These are phyloP conservation scores for Autographa pulchrina DNA, from an alignment of 2,888 invertebrate species.

Conservation along the genomic window DNA sequence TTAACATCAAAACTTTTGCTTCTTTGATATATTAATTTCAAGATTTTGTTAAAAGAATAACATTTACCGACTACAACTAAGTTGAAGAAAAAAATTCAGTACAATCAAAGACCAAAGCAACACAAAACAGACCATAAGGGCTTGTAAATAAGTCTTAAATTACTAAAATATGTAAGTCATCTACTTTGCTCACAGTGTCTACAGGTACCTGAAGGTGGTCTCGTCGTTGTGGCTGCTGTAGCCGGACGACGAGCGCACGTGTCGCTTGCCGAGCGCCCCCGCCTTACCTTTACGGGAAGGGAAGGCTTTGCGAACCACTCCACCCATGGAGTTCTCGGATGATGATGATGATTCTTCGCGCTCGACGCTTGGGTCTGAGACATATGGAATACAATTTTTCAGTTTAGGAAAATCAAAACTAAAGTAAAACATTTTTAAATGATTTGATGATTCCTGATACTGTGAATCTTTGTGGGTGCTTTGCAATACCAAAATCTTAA, in stretches of 20 bases:
- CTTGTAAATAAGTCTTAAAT: constrained; percentile 25
- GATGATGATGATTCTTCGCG: constrained; percentile 94
- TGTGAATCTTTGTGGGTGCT: background rate
- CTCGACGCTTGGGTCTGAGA: constrained; percentile 88
- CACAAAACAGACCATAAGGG: background rate
- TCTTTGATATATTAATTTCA: background rate
- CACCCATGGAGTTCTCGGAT: constrained; percentile 93
- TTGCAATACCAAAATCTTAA: background rate
- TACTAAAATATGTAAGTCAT: constrained; percentile 46
- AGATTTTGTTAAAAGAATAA: background rate
- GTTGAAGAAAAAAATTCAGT: background rate
- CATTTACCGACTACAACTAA: background rate
- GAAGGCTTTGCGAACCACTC: constrained; percentile 91
- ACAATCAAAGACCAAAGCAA: background rate
- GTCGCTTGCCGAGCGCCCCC: constrained; percentile 91
- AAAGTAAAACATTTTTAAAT: too few species aligned
- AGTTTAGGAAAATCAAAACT: too few species aligned
- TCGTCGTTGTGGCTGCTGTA: constrained; percentile 96
- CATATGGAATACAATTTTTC: constrained; percentile 13
- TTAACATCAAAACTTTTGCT: background rate
- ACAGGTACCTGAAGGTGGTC: constrained; percentile 93
- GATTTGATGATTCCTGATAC: too few species aligned
- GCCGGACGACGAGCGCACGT: constrained; percentile 94
- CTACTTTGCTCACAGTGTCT: constrained; percentile 56
- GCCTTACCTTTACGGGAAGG: constrained; percentile 92